Evolutionary conservation across 1,140 invertebrate species (phyloP).

Genomic region (Meloidogyne floridensis): DNA sequence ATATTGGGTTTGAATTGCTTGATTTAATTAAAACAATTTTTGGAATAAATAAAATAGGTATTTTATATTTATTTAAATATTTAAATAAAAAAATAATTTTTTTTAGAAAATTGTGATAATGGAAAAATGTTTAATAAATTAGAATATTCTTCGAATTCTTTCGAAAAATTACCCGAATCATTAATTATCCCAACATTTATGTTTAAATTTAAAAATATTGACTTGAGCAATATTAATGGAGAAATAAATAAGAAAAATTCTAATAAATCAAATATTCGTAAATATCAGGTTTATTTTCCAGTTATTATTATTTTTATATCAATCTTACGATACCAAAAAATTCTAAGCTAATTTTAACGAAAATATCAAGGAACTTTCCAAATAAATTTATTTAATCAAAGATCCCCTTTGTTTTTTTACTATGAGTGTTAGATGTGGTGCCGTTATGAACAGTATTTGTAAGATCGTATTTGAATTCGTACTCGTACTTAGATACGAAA

Average conservation of each 20-base stretch:
- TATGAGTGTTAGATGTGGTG: no score
- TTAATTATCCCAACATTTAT: neutral
- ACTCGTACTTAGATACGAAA: no score
- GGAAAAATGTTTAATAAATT: neutral
- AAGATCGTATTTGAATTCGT: no score
- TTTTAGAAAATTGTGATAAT: neutral
- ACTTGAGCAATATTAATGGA: neutral
- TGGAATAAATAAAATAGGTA: neutral
- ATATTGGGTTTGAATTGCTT: neutral
- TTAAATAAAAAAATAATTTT: neutral
- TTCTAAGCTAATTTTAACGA: no score
- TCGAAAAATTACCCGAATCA: neutral
- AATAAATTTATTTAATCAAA: no score
- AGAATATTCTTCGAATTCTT: neutral
- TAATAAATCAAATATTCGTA: slow-evolving; percentile 2
- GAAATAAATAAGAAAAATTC: neutral
- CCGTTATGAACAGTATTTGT: no score
- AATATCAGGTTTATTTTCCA: neutral
- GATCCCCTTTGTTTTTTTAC: no score
- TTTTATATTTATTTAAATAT: neutral
- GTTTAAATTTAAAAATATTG: neutral
- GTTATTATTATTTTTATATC: no score
- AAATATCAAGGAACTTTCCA: no score
- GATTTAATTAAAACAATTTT: neutral
- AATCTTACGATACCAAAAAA: no score